phyloP scores from a whole-genome alignment of 2,888 invertebrate species.

The Serripes groenlandicus region DNA sequence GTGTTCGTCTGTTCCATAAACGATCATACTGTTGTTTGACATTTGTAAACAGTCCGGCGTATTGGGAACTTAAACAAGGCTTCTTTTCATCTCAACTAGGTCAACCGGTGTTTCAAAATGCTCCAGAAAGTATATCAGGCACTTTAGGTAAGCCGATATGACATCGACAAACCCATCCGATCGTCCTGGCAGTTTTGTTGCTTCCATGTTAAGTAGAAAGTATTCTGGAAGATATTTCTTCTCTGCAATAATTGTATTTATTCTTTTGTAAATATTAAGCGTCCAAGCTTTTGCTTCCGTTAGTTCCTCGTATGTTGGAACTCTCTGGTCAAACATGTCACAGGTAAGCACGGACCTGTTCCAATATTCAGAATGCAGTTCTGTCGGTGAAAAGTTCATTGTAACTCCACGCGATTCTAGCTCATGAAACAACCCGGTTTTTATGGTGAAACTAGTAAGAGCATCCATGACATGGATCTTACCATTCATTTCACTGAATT shows the following conservation, averaged over 20 bases:
- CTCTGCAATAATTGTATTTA: conserved; percentile 6
- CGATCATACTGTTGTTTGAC: too few species aligned
- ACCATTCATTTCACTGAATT: too few species aligned
- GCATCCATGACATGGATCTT: conserved; percentile 16
- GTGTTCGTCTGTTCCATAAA: too few species aligned
- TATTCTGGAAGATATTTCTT: conserved; percentile 18
- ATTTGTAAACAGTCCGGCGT: too few species aligned
- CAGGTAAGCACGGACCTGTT: conserved; percentile 3
- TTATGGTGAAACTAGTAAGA: conserved; percentile 34
- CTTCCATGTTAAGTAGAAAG: conserved; percentile 28
- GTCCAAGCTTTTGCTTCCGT: conserved; percentile 24
- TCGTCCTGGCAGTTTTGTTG: conserved; percentile 23
- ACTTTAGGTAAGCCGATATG: conserved; percentile 15
- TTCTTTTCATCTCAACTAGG: too few species aligned
- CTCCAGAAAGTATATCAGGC: conserved; percentile 31
- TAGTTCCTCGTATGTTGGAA: background rate
- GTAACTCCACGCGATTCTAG: conserved; percentile 2
- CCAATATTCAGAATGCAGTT: background rate
- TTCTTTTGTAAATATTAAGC: conserved; percentile 19
- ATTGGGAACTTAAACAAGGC: too few species aligned
- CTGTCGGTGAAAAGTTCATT: background rate
- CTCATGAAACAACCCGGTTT: conserved; percentile 41
- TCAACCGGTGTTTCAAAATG: conserved; percentile 22
- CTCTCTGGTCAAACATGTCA: background rate
- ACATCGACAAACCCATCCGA: conserved; percentile 14